A percentile compares a stretch with the other conserved stretches of the same genome.
Conservation (phyloP, 2,113 vertebrate species). For the Ctenodactylus gundi region DNA sequence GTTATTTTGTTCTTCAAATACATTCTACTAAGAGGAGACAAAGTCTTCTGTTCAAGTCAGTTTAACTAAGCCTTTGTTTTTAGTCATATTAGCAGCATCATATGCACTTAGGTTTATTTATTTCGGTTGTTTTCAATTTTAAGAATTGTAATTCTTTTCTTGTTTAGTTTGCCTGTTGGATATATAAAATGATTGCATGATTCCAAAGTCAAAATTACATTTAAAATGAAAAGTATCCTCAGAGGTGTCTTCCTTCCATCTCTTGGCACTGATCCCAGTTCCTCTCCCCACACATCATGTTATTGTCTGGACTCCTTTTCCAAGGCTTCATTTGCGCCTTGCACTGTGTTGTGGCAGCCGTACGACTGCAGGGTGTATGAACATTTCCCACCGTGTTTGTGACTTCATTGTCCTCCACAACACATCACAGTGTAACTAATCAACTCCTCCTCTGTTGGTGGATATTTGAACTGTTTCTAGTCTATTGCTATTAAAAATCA, state of each 20-base stretch:
- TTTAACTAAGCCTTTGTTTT: constrained; percentile 1
- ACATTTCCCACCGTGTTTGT: neutral
- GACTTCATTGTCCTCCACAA: neutral
- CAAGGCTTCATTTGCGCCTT: neutral
- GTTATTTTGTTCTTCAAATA: constrained; percentile 6
- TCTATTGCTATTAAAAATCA: constrained; percentile 28
- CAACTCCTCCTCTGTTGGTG: neutral
- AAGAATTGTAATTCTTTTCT: neutral
- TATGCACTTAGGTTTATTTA: neutral
- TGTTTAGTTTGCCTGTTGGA: neutral
- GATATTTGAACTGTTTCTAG: neutral
- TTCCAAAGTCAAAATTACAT: constrained; percentile 23
- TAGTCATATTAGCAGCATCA: neutral
- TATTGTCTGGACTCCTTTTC: neutral
- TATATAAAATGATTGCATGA: neutral
- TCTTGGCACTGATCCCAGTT: neutral
- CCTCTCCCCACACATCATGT: neutral
- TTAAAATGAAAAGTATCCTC: neutral
- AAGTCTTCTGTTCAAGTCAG: neutral
- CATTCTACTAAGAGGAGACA: neutral
- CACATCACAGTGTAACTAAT: neutral
- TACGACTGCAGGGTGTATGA: neutral
- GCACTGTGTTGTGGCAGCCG: neutral
- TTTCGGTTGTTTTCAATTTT: constrained; percentile 8
- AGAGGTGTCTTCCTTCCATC: neutral